phyloP scores from a whole-genome alignment of 2,113 vertebrate genomes.

The Tauraco erythrolophus region DNA sequence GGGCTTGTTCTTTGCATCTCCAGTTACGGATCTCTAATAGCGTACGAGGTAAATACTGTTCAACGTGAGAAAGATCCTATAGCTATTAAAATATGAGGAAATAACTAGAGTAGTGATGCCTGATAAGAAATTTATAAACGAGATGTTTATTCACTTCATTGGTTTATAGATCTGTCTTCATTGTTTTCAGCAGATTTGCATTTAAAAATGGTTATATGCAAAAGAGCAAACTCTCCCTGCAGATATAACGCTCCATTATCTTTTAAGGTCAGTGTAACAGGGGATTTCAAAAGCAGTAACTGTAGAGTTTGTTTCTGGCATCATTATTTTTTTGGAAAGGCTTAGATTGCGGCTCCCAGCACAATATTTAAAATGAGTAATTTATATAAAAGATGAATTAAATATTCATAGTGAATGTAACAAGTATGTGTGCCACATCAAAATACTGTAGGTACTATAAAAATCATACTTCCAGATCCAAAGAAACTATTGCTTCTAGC shows the following conservation, averaged over 20 bases:
- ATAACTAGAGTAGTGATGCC: not conserved
- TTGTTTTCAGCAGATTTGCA: not conserved
- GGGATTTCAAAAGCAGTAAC: not conserved
- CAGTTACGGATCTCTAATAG: not conserved
- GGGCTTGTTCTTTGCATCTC: not conserved
- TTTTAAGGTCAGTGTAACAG: not conserved
- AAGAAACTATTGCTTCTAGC: not conserved
- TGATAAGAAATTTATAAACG: not conserved
- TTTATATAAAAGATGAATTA: not conserved
- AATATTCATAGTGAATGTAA: not conserved
- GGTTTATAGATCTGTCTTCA: not conserved
- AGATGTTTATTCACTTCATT: not conserved
- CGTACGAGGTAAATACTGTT: not conserved
- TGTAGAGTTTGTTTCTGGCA: not conserved
- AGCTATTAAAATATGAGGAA: not conserved
- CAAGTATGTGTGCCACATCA: not conserved
- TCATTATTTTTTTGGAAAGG: not conserved
- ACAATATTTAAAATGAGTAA: not conserved
- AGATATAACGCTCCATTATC: not conserved
- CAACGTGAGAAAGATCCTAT: not conserved
- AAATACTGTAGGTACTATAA: not conserved
- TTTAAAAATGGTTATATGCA: not conserved
- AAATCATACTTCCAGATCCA: not conserved
- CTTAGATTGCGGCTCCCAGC: not conserved
- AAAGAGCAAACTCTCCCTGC: not conserved